These are phyloP conservation scores for Tetrao urogallus DNA, from an alignment of 2,113 vertebrate species.

Conservation along the genomic window DNA sequence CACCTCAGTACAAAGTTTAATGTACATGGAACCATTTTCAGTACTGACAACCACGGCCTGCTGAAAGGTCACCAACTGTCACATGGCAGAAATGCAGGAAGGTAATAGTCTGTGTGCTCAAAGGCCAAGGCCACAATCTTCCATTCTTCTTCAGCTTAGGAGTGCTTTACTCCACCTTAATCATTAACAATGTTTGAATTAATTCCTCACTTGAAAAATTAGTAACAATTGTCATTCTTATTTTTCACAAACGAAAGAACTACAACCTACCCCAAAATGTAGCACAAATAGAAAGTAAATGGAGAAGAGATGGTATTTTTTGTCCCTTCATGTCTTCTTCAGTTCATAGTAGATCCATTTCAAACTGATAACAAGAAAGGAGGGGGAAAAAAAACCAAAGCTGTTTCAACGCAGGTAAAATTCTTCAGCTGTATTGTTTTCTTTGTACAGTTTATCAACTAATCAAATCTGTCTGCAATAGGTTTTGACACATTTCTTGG, in stretches of 20 bases:
- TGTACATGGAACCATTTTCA: not conserved
- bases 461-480: not conserved
- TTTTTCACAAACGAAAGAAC: not conserved
- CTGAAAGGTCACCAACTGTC: not conserved
- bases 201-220: not conserved
- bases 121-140: not conserved
- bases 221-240: not conserved
- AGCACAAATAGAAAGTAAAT: not conserved
- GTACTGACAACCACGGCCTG: not conserved
- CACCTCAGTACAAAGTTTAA: not conserved
- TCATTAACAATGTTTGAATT: not conserved
- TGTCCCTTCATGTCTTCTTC: not conserved
- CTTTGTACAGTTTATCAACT: not conserved
- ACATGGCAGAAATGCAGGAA: rapidly evolving
- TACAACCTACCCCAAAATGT: slow-evolving; percentile 1
- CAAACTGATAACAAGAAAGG: not conserved
- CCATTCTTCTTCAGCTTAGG: not conserved
- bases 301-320: not conserved
- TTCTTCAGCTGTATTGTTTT: not conserved
- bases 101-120: rapidly evolving
- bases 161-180: not conserved
- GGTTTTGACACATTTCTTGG: not conserved
- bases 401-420: not conserved
- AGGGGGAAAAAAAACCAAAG: not conserved
- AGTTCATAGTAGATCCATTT: not conserved